Conservation (phyloP, 2,888 invertebrate species). For the Eumerus sabulonum region DNA sequence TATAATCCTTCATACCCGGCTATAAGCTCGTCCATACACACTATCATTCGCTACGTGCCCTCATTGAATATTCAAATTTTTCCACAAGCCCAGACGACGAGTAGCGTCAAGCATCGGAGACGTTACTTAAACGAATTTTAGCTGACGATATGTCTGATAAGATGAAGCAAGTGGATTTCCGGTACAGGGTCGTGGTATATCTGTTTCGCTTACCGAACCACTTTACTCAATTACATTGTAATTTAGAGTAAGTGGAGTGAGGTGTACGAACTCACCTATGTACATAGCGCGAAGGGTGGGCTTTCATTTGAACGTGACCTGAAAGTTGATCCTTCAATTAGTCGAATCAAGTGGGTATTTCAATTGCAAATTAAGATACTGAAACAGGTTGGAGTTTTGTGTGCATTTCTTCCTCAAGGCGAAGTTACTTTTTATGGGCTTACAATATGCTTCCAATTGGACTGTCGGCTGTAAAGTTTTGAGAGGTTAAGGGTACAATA, state of each 20-base stretch:
- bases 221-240: constrained; percentile 68
- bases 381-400: no score
- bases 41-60: constrained; percentile 53
- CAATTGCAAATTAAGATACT: no score
- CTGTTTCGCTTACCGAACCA: constrained; percentile 44
- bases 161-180: constrained; percentile 59
- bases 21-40: constrained; percentile 37
- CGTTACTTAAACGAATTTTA: constrained; percentile 60
- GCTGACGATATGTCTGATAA: constrained; percentile 69
- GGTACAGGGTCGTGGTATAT: constrained; percentile 42
- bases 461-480: no score
- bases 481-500: no score
- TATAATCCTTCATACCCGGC: constrained; percentile 52
- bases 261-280: constrained; percentile 27
- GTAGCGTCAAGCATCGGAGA: background rate
- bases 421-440: no score
- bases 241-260: constrained; percentile 54
- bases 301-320: constrained; percentile 56
- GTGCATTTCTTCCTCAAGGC: no score
- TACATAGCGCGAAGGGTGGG: constrained; percentile 38
- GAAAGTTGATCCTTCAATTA: constrained; percentile 65
- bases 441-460: no score
- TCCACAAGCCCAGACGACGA: constrained; percentile 22
- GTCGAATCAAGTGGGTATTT: constrained; percentile 7
- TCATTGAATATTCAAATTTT: constrained; percentile 67